A percentile compares a stretch with the other conserved stretches of the same genome.
phyloP scores from a whole-genome alignment of 1,140 invertebrate species.

The Panonychus citri region DNA sequence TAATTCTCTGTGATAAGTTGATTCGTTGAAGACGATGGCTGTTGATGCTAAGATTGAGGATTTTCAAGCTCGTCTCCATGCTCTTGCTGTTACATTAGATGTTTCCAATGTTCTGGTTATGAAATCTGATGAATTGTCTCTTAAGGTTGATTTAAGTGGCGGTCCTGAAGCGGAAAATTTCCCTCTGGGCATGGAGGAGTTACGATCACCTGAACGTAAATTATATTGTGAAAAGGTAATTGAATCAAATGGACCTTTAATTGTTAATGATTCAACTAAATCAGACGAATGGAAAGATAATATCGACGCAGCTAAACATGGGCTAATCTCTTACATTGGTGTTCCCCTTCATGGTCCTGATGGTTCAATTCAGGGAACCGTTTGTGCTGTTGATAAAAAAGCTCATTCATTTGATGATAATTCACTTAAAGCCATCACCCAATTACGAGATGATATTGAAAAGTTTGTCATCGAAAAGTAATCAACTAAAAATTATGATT shows the following conservation, averaged over 20 bases:
- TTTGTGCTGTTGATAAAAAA: background rate
- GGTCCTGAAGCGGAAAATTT: background rate
- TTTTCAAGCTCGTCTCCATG: background rate
- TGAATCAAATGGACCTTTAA: background rate
- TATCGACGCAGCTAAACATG: background rate
- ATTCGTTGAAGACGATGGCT: too few relatives aligned
- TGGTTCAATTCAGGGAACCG: background rate
- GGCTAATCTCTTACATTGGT: background rate
- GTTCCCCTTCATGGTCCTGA: background rate
- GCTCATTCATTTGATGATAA: background rate
- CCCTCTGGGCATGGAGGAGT: background rate
- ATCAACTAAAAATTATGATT: too few relatives aligned
- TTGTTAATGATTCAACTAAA: background rate
- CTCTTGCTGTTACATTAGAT: background rate
- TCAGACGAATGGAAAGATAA: background rate
- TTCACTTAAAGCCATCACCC: background rate
- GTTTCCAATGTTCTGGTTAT: background rate
- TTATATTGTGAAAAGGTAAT: background rate
- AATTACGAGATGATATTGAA: background rate
- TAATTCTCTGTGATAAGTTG: too few relatives aligned
- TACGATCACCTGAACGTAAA: background rate
- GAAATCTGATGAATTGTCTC: background rate
- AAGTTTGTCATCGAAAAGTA: too few relatives aligned
- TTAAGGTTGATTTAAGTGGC: background rate
- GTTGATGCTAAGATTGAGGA: background rate